Conservation (phyloP, 2,113 vertebrate species). For the Phrynosoma blainvillii region DNA sequence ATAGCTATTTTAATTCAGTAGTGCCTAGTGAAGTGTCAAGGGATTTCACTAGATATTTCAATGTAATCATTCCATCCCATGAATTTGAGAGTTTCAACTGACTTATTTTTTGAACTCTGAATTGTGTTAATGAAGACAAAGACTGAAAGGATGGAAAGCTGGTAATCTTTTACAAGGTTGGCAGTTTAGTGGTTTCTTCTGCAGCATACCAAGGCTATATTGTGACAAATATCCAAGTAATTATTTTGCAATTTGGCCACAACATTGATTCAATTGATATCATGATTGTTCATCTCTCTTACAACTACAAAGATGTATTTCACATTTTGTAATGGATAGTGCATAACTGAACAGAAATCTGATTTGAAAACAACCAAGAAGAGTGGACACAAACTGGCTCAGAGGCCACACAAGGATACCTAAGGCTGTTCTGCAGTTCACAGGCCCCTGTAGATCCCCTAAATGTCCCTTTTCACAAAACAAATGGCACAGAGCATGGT, state of each 20-base stretch:
- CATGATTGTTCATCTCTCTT: background rate
- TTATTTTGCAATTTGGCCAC: background rate
- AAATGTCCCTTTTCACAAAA: too few species aligned
- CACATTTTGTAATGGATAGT: background rate
- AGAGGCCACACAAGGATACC: too few species aligned
- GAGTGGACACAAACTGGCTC: background rate
- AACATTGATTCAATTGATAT: background rate
- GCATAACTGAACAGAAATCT: background rate
- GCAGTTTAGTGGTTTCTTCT: background rate
- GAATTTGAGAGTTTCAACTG: background rate
- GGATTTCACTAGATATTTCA: background rate
- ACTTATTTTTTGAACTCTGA: conserved; percentile 3
- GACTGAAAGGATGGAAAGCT: background rate
- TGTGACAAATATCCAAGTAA: background rate
- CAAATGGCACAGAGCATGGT: too few species aligned
- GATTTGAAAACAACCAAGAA: background rate
- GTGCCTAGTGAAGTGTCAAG: background rate
- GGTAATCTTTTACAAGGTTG: background rate
- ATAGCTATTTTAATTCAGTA: background rate
- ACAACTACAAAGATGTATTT: background rate
- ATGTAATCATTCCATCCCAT: background rate
- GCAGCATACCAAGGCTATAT: background rate
- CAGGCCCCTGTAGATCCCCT: too few species aligned
- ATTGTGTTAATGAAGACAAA: background rate
- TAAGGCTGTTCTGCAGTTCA: too few species aligned